Evolutionary conservation across 2,888 invertebrate genomes (phyloP), one percentile per base, ranked within the genome.

Genomic region (Spilosoma lubricipeda): DNA sequence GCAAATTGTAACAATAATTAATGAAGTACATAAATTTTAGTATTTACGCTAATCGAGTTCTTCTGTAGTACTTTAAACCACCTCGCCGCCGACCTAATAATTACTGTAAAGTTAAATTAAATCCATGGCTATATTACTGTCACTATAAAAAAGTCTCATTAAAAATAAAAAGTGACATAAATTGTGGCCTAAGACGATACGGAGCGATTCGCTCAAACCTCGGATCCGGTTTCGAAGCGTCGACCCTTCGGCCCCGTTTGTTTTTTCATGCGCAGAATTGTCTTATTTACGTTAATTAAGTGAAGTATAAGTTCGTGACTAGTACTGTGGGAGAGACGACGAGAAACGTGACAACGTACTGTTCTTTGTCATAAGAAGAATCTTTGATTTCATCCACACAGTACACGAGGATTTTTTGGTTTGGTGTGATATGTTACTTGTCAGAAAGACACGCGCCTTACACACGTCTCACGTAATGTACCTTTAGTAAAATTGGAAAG

Each of bases 231-330:
- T 94, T 88, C 82, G 89, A 91, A 92, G 87, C 92, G 86, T 85
- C 91, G 90, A 92, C 91, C 93, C 92, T 90, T 90, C 86, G 83
- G 88, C 85, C 86, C 85, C 87, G 87, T 88, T 90, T 89, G 89
- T 91, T 93, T 93, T 94, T 94, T 92, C 88, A 85, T 92, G 92
- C 89, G 92, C 91, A 90, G 93, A 94, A 94, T 93, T 93, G 94
- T 94, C 93, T 94, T 94, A 95, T 95, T 95, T 94, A 93, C 90
- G 93, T 92, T 95, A 95, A 95, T 95, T 95, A 95, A 95, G 94
- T 95, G 94, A 95, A 95, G 95, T 94, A 94, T 95, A 95, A 94
- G 93, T 93, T 94, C 95, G 95, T 95, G 95, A 95, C 95, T 94
- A 93, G 94, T 89, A 89, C 91, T 90, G 94, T 92, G 94, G 89